phyloP scores from a whole-genome alignment of 1,140 invertebrate genomes.

The Drosophila insularis region DNA sequence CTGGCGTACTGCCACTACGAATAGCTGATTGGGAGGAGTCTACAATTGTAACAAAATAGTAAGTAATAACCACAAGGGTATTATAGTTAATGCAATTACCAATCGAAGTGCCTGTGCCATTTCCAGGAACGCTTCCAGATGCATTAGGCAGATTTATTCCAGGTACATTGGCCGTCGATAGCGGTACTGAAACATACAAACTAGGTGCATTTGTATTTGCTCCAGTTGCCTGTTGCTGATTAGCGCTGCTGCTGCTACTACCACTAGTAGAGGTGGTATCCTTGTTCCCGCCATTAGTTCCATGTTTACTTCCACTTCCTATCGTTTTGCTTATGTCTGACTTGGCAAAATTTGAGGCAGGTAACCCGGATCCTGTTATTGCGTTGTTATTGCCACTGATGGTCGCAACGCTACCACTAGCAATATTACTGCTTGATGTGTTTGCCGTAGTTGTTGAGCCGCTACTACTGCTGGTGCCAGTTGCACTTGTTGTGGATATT shows the following conservation, averaged over 20 bases:
- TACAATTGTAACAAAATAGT: neutral
- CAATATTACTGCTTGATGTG: slow-evolving; percentile 39
- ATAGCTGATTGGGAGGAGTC: neutral
- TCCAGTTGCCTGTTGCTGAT: slow-evolving; percentile 37
- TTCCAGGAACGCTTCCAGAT: slow-evolving; percentile 20
- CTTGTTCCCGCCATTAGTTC: neutral
- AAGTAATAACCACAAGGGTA: neutral
- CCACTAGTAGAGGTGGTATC: slow-evolving; percentile 14
- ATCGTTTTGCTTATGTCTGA: neutral
- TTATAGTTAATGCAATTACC: neutral
- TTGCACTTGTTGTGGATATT: slow-evolving; percentile 50
- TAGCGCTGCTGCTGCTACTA: slow-evolving; percentile 26
- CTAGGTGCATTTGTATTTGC: slow-evolving; percentile 62
- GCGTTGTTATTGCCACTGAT: slow-evolving; percentile 20
- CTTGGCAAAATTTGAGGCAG: neutral
- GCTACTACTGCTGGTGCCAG: slow-evolving; percentile 26
- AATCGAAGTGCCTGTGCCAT: slow-evolving; percentile 19
- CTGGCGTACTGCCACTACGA: neutral
- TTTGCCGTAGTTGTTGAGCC: slow-evolving; percentile 32
- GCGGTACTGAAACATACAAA: slow-evolving; percentile 79
- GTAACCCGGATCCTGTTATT: neutral
- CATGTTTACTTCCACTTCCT: neutral
- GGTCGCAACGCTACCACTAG: slow-evolving; percentile 23
- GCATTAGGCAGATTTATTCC: slow-evolving; percentile 72
- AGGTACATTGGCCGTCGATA: slow-evolving; percentile 82